phyloP scores from a whole-genome alignment of 1,140 invertebrate species.

The Helicoverpa zea region DNA sequence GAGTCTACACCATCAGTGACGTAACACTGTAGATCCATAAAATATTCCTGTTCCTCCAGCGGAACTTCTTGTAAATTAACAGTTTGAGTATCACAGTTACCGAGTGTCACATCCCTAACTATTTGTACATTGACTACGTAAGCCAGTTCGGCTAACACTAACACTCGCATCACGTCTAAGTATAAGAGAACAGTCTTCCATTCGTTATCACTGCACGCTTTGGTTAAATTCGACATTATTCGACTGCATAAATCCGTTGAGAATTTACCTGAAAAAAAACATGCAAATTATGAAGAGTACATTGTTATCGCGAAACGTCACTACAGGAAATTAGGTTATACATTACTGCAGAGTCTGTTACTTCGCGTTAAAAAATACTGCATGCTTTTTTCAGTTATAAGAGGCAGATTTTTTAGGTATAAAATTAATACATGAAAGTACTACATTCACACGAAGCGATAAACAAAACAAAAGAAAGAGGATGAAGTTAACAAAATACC shows the following conservation, averaged over 20 bases:
- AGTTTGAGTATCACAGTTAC: constrained; percentile 75
- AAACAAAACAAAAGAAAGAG: too few relatives aligned
- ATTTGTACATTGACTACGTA: constrained; percentile 82
- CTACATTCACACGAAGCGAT: too few relatives aligned
- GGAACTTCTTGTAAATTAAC: constrained; percentile 76
- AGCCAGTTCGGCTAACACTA: constrained; percentile 75
- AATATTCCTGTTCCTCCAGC: constrained; percentile 67
- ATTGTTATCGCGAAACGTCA: constrained; percentile 15
- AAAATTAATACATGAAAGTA: too few relatives aligned
- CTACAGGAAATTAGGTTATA: too few relatives aligned
- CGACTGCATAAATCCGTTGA: constrained; percentile 68
- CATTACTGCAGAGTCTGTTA: too few relatives aligned
- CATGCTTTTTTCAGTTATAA: too few relatives aligned
- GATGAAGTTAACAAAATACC: too few relatives aligned
- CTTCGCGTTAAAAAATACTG: too few relatives aligned
- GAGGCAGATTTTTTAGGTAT: too few relatives aligned
- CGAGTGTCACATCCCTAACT: constrained; percentile 70
- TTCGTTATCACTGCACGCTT: constrained; percentile 71
- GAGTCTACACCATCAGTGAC: constrained; percentile 68
- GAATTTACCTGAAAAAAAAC: constrained; percentile 76
- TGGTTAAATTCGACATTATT: constrained; percentile 71
- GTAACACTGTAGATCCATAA: constrained; percentile 79
- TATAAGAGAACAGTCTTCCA: constrained; percentile 76
- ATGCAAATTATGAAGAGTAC: constrained; percentile 46
- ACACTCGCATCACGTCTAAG: constrained; percentile 70